Percentiles rank a stretch among this genome's conserved stretches.
Evolutionary conservation across 2,888 invertebrate genomes (phyloP).

Genomic region (Drosophila meridiana): DNA sequence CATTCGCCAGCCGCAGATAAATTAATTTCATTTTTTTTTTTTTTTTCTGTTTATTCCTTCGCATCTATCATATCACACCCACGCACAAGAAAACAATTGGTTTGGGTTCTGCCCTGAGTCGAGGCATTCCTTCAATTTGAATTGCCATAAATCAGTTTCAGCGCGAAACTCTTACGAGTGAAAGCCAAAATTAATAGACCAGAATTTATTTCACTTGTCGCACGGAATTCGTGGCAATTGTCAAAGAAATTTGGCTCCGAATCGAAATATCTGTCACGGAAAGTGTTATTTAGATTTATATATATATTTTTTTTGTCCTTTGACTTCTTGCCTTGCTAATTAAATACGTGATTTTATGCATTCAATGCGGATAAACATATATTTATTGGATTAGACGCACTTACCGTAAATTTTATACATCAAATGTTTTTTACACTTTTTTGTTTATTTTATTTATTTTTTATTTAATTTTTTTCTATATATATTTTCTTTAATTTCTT

Average conservation of each 20-base stretch:
- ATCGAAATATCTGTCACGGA: neutral
- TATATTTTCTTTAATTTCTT: neutral
- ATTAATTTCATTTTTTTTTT: constrained; percentile 24
- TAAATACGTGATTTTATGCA: neutral
- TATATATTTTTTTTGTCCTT: neutral
- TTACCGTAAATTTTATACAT: constrained; percentile 22
- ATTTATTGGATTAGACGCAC: neutral
- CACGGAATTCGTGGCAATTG: constrained; percentile 14
- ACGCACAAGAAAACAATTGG: neutral
- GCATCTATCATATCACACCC: constrained; percentile 19
- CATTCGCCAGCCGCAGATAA: constrained; percentile 9
- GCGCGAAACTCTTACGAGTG: constrained; percentile 17
- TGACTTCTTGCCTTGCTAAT: neutral
- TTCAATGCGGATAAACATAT: neutral
- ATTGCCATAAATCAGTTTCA: constrained; percentile 58
- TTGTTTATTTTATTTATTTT: too few species aligned
- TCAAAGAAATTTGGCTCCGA: constrained; percentile 13
- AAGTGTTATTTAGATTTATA: constrained; percentile 3
- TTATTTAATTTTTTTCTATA: neutral
- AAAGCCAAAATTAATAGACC: constrained; percentile 37
- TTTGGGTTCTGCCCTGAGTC: neutral
- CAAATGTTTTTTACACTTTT: neutral
- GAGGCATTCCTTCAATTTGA: constrained; percentile 4
- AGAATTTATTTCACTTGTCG: constrained; percentile 21
- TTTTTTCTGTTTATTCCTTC: neutral